Evolutionary conservation across 2,888 invertebrate species (phyloP), one percentile per base, ranked within the genome.

Genomic region (Microchrysa polita): DNA sequence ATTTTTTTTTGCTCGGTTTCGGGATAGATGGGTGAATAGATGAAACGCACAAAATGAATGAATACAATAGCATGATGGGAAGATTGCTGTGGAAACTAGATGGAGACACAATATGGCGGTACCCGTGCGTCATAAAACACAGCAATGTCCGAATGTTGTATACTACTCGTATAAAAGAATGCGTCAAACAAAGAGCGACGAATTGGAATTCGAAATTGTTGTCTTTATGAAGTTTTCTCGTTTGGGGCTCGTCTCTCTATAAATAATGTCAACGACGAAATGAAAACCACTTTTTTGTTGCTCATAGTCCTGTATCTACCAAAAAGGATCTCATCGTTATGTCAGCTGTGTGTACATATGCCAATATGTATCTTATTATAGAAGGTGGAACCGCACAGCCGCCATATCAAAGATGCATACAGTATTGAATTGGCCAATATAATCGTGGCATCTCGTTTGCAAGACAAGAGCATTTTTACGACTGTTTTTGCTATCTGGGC

Each of bases 171-270:
- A n/a, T n/a, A n/a, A n/a, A 40, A 67, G 20, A 44, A 69, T 12
- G 69, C 14, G 18, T 18, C 16, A 57, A 52, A 71, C 44, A 67
- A 65, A 20, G 42, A 63, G n/a, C n/a, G 61, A 63, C 72, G 75
- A 75, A 75, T 75, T 74, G 75, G 75, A 75, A 75, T 75, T 74
- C 73, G 72, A 75, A 75, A 75, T 75, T 74, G 75, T 75, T 65
- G 75, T 74, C 74, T 74, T 75, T 75, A 75, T 75, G 75, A 75
- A 75, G 75, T 75, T 75, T 75, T 60, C n/a, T n/a, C 42, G 53
- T 18, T 72, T 61, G 65, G 16, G 65, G 65, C 22, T 65, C 40
- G 55, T 18, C 23, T 69, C 57, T 69, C 55, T 57, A 57, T 69
- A 69, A 69, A 69, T n/a, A n/a, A n/a, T 69, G 69, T 42, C 69